Conservation (phyloP, 1,140 invertebrate genomes). For the Drosophila kurseongensis region DNA sequence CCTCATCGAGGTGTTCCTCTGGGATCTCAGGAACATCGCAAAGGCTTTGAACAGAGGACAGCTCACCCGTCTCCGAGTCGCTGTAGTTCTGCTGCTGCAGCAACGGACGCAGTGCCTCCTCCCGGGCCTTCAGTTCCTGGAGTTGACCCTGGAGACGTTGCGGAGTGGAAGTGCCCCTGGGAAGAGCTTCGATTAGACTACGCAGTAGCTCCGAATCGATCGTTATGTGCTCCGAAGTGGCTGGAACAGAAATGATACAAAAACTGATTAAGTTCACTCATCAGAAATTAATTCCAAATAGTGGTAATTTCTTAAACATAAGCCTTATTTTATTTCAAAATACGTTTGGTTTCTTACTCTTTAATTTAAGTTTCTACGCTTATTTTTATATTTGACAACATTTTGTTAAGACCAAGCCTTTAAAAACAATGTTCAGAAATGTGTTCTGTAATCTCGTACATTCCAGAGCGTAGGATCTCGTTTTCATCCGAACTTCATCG, state of each 20-base stretch:
- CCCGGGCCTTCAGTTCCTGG: conserved; percentile 86
- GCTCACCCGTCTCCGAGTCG: conserved; percentile 64
- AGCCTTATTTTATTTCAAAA: too few relatives aligned
- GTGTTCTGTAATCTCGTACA: conserved; percentile 89
- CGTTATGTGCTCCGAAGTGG: conserved; percentile 79
- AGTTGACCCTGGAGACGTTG: conserved; percentile 87
- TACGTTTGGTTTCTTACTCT: too few relatives aligned
- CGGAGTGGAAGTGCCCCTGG: conserved; percentile 76
- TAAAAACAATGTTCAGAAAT: too few relatives aligned
- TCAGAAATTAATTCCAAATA: too few relatives aligned
- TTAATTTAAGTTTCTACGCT: too few relatives aligned
- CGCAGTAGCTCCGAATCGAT: conserved; percentile 87
- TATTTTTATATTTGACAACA: too few relatives aligned
- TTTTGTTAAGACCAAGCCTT: conserved; percentile 72
- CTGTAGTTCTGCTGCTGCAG: conserved; percentile 50
- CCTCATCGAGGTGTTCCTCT: too few relatives aligned
- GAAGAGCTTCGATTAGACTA: conserved; percentile 86
- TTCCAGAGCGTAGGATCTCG: conserved; percentile 87
- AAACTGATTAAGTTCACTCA: too few relatives aligned
- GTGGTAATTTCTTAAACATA: too few relatives aligned
- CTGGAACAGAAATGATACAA: conserved; percentile 19
- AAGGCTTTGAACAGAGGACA: conserved; percentile 76
- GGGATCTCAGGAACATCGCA: too few relatives aligned
- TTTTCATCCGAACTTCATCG: conserved; percentile 86
- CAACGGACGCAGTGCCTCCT: conserved; percentile 85